These are phyloP conservation scores for Apis florea DNA, from an alignment of 1,140 invertebrate species.

Conservation along the genomic window DNA sequence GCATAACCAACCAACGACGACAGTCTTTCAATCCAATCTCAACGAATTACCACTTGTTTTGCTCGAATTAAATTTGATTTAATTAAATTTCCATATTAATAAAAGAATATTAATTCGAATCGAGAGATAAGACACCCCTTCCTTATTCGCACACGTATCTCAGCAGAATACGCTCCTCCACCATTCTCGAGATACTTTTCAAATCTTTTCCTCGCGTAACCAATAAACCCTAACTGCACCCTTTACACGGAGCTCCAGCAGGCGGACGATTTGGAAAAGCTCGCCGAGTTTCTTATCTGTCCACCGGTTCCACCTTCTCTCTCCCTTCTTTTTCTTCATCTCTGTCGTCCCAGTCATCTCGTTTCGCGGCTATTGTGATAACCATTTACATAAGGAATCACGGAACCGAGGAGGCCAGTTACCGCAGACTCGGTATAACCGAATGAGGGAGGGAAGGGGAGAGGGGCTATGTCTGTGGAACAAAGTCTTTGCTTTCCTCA, in stretches of 20 bases:
- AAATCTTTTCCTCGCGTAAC: conserved; percentile 43
- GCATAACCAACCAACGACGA: too few species aligned
- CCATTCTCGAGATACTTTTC: conserved; percentile 23
- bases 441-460: conserved; percentile 1
- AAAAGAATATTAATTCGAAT: too few species aligned
- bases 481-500: conserved; percentile 32
- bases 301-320: conserved; percentile 29
- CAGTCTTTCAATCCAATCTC: too few species aligned
- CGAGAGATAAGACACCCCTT: too few species aligned
- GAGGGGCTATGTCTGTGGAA: conserved; percentile 3
- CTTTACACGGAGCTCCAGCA: conserved; percentile 53
- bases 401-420: conserved; percentile 63
- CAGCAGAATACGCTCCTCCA: conserved; percentile 2
- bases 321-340: too few species aligned
- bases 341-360: conserved; percentile 25
- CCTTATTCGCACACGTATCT: conserved; percentile 1
- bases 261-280: conserved; percentile 65
- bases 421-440: conserved; percentile 53
- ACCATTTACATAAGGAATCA: conserved; percentile 72
- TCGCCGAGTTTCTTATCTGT: conserved; percentile 60
- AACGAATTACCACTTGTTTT: too few species aligned
- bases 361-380: conserved; percentile 70
- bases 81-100: too few species aligned
- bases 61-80: too few species aligned
- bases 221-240: conserved; percentile 67